Conservation (phyloP, 2,797 vertebrate species). For the Takifugu ocellatus region DNA sequence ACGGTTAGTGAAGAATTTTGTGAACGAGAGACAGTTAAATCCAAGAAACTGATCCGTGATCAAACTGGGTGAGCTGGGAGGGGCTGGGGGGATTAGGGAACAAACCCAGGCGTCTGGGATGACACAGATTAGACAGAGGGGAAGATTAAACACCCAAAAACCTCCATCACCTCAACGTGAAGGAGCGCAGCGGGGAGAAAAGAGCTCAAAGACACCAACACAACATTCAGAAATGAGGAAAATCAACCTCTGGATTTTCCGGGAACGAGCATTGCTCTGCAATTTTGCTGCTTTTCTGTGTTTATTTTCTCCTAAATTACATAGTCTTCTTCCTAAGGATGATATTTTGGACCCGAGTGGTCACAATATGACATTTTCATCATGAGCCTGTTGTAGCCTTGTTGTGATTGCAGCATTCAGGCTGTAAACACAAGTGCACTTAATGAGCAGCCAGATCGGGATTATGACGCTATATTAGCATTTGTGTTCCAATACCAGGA, state of each 20-base stretch:
- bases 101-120: conserved; percentile 5
- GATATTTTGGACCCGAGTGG: background rate
- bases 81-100: conserved; percentile 12
- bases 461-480: too few species aligned
- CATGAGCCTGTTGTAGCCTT: too few species aligned
- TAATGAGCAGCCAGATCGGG: too few species aligned
- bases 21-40: too few species aligned
- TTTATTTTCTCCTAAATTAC: too few species aligned
- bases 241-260: background rate
- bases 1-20: too few species aligned
- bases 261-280: too few species aligned
- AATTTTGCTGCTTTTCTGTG: too few species aligned
- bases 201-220: background rate
- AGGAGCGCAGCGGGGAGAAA: background rate
- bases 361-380: too few species aligned
- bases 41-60: background rate
- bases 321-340: background rate
- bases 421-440: too few species aligned
- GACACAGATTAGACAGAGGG: conserved; percentile 18
- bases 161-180: background rate
- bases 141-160: background rate
- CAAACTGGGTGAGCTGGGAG: background rate
- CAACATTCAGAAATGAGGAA: background rate
- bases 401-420: too few species aligned
- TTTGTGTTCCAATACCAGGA: too few species aligned